Evolutionary conservation across 2,113 vertebrate species (phyloP), one percentile per base, ranked within the genome.

Genomic region (Dendropsophus ebraccatus): DNA sequence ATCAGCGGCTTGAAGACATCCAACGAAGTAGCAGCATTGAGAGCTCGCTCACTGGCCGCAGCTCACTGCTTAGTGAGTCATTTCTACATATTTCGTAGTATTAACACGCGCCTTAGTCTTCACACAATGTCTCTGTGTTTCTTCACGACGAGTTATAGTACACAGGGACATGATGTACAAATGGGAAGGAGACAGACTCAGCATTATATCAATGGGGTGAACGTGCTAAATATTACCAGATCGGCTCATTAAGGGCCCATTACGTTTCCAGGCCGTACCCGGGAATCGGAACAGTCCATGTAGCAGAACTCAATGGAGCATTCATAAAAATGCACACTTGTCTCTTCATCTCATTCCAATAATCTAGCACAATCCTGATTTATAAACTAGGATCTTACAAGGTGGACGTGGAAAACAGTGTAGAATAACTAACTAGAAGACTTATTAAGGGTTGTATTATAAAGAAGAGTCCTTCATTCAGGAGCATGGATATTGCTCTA

Each of bases 1-100:
- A 98, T 90, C 92, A 93, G 85, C 94, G 96, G 82, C 94, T 99
- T 92, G 94, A 94, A 90, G 90, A 89, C 30, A 91, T 98, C 87
- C 91, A 89, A 70, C 90, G 70, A 60, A 80, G 54, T 9, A 70
- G 54, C 54, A 49, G 16, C 14, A 45, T 21, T 11, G 28, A 30
- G 28, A 73, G 32, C 11, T 41, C 70, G 7, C 9, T 73, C 25
- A 16, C 70, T 30, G 52, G 35, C 37, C 60, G 21, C 35, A 86
- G 76, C 49, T 80, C 76, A 3, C 49, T 56, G 17, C 32, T 17
- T 1, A 16, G 28, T 72, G 45, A 54, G 30, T 83, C 67, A 54
- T 72, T 50, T 73, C 10, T 73, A n/a, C 21, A n/a, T 35, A 62
- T 81, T 28, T 65, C 35, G 45, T 21, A 54, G 49, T 28, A 49